Evolutionary conservation across 2,888 invertebrate genomes (phyloP), one percentile per base, ranked within the genome.

Genomic region (Acronicta aceris): DNA sequence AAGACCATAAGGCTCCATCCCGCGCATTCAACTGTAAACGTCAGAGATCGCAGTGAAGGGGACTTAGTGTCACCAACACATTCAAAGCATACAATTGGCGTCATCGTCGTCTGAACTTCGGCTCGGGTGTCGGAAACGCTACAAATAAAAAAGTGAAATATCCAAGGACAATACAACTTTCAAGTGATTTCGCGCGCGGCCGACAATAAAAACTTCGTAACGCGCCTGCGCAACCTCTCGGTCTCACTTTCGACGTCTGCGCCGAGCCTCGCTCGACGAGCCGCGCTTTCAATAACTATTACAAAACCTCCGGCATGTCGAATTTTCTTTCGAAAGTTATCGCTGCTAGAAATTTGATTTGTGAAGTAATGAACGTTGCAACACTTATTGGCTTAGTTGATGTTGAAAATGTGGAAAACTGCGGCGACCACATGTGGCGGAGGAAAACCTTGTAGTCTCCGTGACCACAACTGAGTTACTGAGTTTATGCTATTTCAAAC

Each of bases 141-240:
- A 86, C 87, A 89, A 92, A 92, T 93, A 93, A 93, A 93, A 89
- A 92, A 93, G 91, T 93, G 92, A 94, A 94, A 93, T 92, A 93
- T 88, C 92, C 94, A 94, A 94, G 94, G 93, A 94, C 94, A 93
- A 90, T 90, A 90, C 91, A 91, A 94, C 94, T 94, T 94, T 94
- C 94, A 91, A 94, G 91, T 92, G 93, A 94, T 94, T 94, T 94
- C 94, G 93, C 93, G 93, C 92, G 91, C 92, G 85, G 90, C 91
- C 92, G 91, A 92, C 93, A 91, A 91, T 93, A 93, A 94, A 93
- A 94, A 94, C 93, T 93, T 91, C 91, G 93, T 92, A 92, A 92
- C 87, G 85, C 88, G 91, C 84, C 91, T 93, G 93, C 93, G 94
- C 94, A 93, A 94, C 93, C 89, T 91, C 92, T 89, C 92, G 89